A percentile compares a stretch with the other conserved stretches of the same genome.
phyloP scores from a whole-genome alignment of 1,140 invertebrate species.

The Palaemon carinicauda region DNA sequence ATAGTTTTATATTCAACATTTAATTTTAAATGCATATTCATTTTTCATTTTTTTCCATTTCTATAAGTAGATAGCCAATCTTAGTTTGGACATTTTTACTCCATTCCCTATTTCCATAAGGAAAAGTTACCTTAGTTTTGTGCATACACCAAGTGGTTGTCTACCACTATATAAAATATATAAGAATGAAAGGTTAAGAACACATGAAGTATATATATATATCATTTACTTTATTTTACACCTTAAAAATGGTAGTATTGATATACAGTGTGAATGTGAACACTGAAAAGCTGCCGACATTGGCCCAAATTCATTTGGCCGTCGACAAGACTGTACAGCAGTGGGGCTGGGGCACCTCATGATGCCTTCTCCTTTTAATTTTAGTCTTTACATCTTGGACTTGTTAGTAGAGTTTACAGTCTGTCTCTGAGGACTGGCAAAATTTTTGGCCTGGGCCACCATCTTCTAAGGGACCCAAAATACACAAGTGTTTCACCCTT shows the following conservation, averaged over 20 bases:
- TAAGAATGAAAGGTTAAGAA: too few relatives aligned
- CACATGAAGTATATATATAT: not conserved
- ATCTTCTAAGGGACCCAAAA: not conserved
- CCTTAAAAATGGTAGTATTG: constrained; percentile 57
- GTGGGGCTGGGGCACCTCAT: constrained; percentile 23
- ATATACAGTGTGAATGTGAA: constrained; percentile 57
- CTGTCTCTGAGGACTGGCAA: not conserved
- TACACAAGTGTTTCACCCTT: too few relatives aligned
- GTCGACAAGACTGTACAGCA: constrained; percentile 48
- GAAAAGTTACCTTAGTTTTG: too few relatives aligned
- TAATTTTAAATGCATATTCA: too few relatives aligned
- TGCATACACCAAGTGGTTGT: too few relatives aligned
- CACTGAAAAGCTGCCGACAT: constrained; percentile 52
- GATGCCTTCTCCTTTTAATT: not conserved
- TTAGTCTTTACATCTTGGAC: not conserved
- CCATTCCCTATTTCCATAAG: too few relatives aligned
- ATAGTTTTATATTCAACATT: too few relatives aligned
- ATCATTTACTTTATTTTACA: constrained; percentile 57
- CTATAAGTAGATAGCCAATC: too few relatives aligned
- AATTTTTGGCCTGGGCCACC: not conserved
- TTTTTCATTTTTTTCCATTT: too few relatives aligned
- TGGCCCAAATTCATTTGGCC: not conserved
- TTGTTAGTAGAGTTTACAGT: not conserved
- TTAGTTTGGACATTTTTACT: too few relatives aligned
- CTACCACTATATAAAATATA: too few relatives aligned